phyloP scores from a whole-genome alignment of 2,888 invertebrate species.

The Noctua fimbriata region DNA sequence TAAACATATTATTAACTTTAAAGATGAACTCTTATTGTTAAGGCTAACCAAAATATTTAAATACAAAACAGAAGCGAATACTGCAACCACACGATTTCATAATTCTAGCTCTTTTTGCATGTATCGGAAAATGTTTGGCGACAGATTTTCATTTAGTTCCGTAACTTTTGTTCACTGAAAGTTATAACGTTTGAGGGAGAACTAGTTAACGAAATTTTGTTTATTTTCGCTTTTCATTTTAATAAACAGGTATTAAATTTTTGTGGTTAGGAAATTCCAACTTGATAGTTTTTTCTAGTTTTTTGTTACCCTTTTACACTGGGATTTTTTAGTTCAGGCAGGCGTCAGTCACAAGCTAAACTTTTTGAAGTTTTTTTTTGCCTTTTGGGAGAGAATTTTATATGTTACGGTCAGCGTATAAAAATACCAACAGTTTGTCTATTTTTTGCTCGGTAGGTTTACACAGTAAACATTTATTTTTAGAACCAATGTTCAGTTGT shows the following conservation, averaged over 20 bases:
- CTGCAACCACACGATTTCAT: conserved; percentile 1
- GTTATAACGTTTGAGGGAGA: conserved; percentile 54
- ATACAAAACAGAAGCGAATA: background rate
- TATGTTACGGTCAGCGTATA: background rate
- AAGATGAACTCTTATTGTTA: background rate
- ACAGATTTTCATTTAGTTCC: conserved; percentile 63
- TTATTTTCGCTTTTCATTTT: conserved; percentile 58
- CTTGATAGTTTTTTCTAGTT: background rate
- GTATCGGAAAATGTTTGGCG: conserved; percentile 40
- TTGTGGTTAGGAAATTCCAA: conserved; percentile 39
- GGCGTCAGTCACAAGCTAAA: background rate
- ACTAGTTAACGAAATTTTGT: conserved; percentile 52
- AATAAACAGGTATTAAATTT: conserved; percentile 56
- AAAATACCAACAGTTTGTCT: too few relatives aligned
- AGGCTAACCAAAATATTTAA: background rate
- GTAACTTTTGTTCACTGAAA: conserved; percentile 56
- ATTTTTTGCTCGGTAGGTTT: background rate
- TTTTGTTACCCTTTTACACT: conserved; percentile 10
- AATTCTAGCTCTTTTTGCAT: conserved; percentile 14
- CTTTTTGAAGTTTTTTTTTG: conserved; percentile 20
- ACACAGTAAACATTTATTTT: background rate
- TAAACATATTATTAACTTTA: background rate
- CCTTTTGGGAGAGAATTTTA: background rate
- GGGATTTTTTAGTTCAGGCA: background rate
- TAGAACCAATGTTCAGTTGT: background rate